Base-by-base conservation (phyloP, 1,140 invertebrate species). In the Bicyclus anynana region DNA sequence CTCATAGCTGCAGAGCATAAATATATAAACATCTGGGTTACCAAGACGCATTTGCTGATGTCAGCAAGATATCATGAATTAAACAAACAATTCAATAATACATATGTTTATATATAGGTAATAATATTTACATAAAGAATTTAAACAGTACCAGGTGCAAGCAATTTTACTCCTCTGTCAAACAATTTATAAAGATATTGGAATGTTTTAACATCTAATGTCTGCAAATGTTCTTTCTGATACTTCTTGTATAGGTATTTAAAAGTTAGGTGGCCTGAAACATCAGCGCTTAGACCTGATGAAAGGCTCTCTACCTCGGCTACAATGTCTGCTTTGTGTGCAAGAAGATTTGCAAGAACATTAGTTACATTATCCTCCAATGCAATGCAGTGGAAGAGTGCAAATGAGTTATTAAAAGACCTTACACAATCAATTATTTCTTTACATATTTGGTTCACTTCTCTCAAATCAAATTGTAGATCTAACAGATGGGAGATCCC, bases 111-210 rank as follows among this genome's bases (percentile, higher is more conserved):
- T n/a, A n/a, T n/a, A n/a, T n/a, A n/a, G n/a, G n/a, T n/a, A n/a
- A n/a, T n/a, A n/a, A n/a, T n/a, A n/a, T n/a, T n/a, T n/a, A n/a
- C 7, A 23, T 23, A 4, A 23, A 4, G 7, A 59, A 49, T 35
- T 75, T 69, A 83, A 20, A 83, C 72, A 37, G 74, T 89, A 27
- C 93, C 93, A 20, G 93, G 93, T 52, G 91, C 89, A 75, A 93
- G 92, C 38, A 94, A 89, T 74, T 93, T 93, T 6, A 95, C 90
- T 72, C 93, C 92, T 73, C 91, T 91, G 83, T 95, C 93, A 69
- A 91, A 91, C 50, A 94, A 87, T 85, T 93, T 94, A 63, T 92
- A 95, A 14, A 94, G 87, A 74, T 93, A 92, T 69, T 72, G 42
- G 61, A 71, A 53, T 59, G 81, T 69, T 81, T 81, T 74, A 73